These are phyloP conservation scores for Muscicapa adusta DNA, from an alignment of 2,113 vertebrate genomes.

Conservation along the genomic window DNA sequence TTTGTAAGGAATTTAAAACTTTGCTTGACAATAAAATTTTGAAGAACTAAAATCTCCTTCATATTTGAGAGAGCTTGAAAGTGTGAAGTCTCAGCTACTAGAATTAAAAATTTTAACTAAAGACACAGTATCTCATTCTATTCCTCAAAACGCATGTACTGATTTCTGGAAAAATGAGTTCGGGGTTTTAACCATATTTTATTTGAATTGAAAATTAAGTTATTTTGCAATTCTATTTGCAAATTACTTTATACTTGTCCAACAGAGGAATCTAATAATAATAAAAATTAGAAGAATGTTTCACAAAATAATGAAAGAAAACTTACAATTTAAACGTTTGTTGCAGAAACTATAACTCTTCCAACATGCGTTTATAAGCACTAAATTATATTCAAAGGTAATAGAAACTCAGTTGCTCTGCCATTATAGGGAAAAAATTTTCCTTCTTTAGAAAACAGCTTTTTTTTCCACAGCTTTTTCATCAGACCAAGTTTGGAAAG, in stretches of 20 bases:
- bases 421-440: neutral
- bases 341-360: neutral
- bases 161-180: neutral
- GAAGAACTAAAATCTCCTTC: neutral
- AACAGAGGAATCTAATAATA: neutral
- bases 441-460: neutral
- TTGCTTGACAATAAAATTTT: neutral
- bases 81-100: neutral
- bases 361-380: neutral
- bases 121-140: neutral
- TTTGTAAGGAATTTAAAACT: neutral
- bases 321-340: neutral
- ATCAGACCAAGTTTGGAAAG: neutral
- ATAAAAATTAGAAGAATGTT: neutral
- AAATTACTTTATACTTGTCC: neutral
- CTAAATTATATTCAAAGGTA: neutral
- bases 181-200: neutral
- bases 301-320: neutral
- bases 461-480: too few species aligned
- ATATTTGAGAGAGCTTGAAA: neutral
- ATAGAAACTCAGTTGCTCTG: neutral
- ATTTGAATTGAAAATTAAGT: neutral
- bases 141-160: neutral
- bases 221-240: neutral
- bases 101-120: neutral